A percentile compares a stretch with the other conserved stretches of the same genome.
phyloP scores from a whole-genome alignment of 2,113 vertebrate species.

The Tretioscincus oriximinensis region DNA sequence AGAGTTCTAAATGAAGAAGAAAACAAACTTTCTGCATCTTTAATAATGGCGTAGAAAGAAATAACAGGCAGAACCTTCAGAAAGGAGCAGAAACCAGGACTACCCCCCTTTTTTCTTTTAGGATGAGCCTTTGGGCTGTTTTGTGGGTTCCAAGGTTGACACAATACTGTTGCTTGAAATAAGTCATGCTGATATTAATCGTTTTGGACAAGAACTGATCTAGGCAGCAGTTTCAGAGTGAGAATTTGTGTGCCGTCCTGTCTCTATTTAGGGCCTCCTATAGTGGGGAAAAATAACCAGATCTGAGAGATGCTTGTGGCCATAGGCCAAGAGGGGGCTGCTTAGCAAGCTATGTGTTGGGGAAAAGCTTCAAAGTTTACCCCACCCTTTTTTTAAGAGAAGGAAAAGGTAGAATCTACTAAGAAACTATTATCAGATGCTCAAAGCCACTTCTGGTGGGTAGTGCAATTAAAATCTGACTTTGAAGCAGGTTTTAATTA shows the following conservation, averaged over 20 bases:
- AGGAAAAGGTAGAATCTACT: not conserved
- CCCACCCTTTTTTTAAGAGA: too few species aligned
- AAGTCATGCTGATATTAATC: not conserved
- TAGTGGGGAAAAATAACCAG: not conserved
- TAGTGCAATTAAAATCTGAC: not conserved
- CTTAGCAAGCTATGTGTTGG: not conserved
- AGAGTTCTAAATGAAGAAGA: too few species aligned
- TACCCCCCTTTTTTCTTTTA: too few species aligned
- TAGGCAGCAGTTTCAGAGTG: not conserved
- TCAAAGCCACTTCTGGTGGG: not conserved
- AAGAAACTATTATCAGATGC: not conserved
- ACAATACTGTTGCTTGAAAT: not conserved
- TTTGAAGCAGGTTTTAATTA: not conserved
- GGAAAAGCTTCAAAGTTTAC: not conserved
- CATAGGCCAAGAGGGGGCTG: not conserved
- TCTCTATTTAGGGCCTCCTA: not conserved
- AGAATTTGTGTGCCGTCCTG: not conserved
- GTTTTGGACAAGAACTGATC: not conserved
- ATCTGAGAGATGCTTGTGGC: not conserved
- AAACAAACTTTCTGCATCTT: too few species aligned
- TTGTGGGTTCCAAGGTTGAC: not conserved
- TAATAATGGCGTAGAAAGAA: too few species aligned
- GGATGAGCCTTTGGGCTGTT: not conserved
- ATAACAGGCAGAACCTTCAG: too few species aligned
- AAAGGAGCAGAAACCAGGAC: too few species aligned